Evolutionary conservation across 2,888 invertebrate genomes (phyloP).

Genomic region (Melieria crassipennis): DNA sequence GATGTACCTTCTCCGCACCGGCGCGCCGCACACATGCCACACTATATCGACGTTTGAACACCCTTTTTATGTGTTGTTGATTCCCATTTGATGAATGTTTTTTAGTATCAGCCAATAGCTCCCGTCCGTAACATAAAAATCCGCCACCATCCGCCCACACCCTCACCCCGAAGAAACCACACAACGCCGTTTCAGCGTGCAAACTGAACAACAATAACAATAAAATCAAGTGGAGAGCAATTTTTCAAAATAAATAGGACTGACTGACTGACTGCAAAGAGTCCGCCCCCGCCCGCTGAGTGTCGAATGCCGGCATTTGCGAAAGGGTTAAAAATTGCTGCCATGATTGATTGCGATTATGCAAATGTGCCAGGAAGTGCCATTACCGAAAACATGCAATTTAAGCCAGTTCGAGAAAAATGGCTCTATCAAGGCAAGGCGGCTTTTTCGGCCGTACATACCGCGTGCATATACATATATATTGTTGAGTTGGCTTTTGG

Average conservation of each 20-base stretch:
- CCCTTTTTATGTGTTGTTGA: slow-evolving; percentile 38
- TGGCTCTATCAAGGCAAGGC: not conserved
- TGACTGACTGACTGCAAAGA: too few relatives aligned
- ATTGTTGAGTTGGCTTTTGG: not conserved
- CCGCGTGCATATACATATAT: not conserved
- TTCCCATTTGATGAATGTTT: slow-evolving; percentile 45
- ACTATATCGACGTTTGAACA: not conserved
- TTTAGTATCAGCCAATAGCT: slow-evolving; percentile 36
- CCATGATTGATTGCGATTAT: slow-evolving; percentile 60
- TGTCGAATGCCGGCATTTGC: not conserved
- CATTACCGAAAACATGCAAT: slow-evolving; percentile 12
- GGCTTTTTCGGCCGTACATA: not conserved
- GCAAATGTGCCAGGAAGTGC: slow-evolving; percentile 44
- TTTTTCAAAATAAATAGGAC: slow-evolving; percentile 48
- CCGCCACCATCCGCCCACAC: slow-evolving; percentile 9
- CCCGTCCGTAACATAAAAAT: slow-evolving; percentile 38
- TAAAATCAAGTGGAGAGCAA: slow-evolving; percentile 54
- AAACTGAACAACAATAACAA: not conserved
- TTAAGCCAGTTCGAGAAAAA: not conserved
- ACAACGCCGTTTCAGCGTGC: not conserved
- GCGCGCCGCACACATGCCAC: too few relatives aligned
- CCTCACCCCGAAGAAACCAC: not conserved
- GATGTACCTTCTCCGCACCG: too few relatives aligned
- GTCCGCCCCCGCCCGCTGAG: too few relatives aligned
- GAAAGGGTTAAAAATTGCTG: slow-evolving; percentile 38